These are phyloP conservation scores for Uloborus diversus DNA, from an alignment of 1,140 invertebrate genomes.

Conservation along the genomic window DNA sequence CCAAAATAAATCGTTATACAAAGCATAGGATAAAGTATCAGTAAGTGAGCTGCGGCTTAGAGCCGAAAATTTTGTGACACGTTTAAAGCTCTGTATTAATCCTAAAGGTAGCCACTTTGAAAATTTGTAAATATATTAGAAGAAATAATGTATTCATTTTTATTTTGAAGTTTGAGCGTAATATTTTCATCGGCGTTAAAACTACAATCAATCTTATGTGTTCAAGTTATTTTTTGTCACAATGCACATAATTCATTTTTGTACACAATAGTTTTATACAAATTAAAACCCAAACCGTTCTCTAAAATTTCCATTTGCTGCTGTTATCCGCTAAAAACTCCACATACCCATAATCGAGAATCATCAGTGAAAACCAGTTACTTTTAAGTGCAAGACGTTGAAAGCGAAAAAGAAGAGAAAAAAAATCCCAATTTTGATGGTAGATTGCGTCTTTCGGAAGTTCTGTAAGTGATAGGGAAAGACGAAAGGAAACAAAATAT, in stretches of 20 bases:
- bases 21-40: no score
- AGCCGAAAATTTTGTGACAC: no score
- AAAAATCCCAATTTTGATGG: constrained; percentile 40
- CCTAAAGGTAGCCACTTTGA: no score
- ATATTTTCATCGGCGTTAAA: no score
- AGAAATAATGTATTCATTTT: no score
- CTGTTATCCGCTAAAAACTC: not conserved
- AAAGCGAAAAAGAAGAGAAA: constrained; percentile 7
- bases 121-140: no score
- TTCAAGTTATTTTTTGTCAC: not conserved
- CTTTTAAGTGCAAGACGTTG: not conserved
- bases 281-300: not conserved
- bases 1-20: no score
- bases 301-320: not conserved
- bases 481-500: constrained; percentile 17
- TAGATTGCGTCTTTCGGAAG: constrained; percentile 28
- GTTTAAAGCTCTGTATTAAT: no score
- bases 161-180: no score
- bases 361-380: constrained; percentile 14
- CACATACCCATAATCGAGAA: not conserved
- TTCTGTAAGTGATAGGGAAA: constrained; percentile 15
- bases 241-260: not conserved
- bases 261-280: not conserved
- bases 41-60: no score
- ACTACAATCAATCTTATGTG: no score